Conservation (phyloP, 2,888 invertebrate species). For the Prosopocoilus inquinatus region DNA sequence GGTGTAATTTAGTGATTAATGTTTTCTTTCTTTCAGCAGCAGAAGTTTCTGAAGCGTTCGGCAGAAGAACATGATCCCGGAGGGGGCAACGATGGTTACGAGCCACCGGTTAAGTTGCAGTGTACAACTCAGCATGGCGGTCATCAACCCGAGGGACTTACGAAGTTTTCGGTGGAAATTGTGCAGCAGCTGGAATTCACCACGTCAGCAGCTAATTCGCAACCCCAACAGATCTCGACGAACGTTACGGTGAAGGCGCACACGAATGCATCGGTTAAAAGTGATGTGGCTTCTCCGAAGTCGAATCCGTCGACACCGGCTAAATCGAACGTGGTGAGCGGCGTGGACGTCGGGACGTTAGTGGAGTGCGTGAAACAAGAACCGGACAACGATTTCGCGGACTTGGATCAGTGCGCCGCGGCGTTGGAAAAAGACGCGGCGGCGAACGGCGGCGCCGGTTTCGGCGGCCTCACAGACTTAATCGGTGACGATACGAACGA, state of each 20-base stretch:
- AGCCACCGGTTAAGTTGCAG: slow-evolving; percentile 75
- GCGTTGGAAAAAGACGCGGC: slow-evolving; percentile 83
- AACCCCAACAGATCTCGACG: slow-evolving; percentile 86
- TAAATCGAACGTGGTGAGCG: slow-evolving; percentile 23
- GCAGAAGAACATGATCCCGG: slow-evolving; percentile 64
- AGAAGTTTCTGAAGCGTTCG: slow-evolving; percentile 77
- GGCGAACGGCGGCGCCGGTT: slow-evolving; percentile 67
- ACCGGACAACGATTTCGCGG: slow-evolving; percentile 84
- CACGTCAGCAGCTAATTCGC: slow-evolving; percentile 81
- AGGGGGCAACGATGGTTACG: slow-evolving; percentile 50
- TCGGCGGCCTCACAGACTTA: slow-evolving; percentile 76
- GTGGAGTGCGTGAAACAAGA: slow-evolving; percentile 69
- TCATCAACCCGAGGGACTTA: slow-evolving; percentile 53
- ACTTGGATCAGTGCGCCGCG: slow-evolving; percentile 79
- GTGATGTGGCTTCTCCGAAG: slow-evolving; percentile 55
- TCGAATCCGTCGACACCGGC: slow-evolving; percentile 51
- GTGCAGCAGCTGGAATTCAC: slow-evolving; percentile 90
- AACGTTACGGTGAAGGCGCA: slow-evolving; percentile 87
- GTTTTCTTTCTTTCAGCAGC: slow-evolving; percentile 62
- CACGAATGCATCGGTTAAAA: slow-evolving; percentile 66
- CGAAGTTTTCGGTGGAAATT: slow-evolving; percentile 89
- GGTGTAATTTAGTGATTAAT: background rate
- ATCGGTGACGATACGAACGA: slow-evolving; percentile 82
- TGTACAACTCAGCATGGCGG: slow-evolving; percentile 56
- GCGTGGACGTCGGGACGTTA: slow-evolving; percentile 51